Percentiles rank a stretch among this genome's conserved stretches.
phyloP scores from a whole-genome alignment of 2,797 vertebrate genomes.

The Sebastes taczanowskii region DNA sequence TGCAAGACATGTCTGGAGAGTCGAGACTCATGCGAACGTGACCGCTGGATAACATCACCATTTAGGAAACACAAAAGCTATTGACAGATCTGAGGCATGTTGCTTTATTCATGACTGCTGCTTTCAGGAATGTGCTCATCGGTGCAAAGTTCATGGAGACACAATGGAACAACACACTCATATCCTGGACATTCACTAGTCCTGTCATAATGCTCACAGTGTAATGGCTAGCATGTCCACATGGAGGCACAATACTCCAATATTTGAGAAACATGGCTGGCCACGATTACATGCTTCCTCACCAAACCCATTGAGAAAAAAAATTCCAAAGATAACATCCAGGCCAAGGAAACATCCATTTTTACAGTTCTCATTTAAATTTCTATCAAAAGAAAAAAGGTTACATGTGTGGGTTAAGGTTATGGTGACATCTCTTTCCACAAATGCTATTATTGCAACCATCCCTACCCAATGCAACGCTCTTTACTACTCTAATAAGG shows the following conservation, averaged over 20 bases:
- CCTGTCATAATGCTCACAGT: background rate
- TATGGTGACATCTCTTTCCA: background rate
- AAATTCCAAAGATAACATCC: background rate
- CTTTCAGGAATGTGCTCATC: slow-evolving; percentile 70
- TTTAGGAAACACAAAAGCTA: slow-evolving; percentile 57
- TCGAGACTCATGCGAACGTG: slow-evolving; percentile 38
- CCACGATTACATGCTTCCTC: background rate
- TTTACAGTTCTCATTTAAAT: background rate
- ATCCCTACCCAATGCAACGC: background rate
- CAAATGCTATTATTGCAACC: background rate
- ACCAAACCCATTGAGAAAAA: slow-evolving; percentile 46
- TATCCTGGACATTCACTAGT: slow-evolving; percentile 65
- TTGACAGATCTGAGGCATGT: slow-evolving; percentile 56
- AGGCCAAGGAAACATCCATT: background rate
- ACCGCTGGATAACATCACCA: slow-evolving; percentile 25
- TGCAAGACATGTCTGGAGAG: slow-evolving; percentile 50
- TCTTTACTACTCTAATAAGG: background rate
- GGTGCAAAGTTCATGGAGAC: slow-evolving; percentile 59
- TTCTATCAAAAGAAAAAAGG: background rate
- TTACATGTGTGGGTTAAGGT: too few relatives aligned
- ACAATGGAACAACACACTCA: slow-evolving; percentile 73
- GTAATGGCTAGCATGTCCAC: slow-evolving; percentile 51
- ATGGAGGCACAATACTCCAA: slow-evolving; percentile 49
- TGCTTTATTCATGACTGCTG: slow-evolving; percentile 51
- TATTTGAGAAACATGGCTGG: background rate